phyloP scores from a whole-genome alignment of 2,113 vertebrate species.

The Serilophus lunatus region DNA sequence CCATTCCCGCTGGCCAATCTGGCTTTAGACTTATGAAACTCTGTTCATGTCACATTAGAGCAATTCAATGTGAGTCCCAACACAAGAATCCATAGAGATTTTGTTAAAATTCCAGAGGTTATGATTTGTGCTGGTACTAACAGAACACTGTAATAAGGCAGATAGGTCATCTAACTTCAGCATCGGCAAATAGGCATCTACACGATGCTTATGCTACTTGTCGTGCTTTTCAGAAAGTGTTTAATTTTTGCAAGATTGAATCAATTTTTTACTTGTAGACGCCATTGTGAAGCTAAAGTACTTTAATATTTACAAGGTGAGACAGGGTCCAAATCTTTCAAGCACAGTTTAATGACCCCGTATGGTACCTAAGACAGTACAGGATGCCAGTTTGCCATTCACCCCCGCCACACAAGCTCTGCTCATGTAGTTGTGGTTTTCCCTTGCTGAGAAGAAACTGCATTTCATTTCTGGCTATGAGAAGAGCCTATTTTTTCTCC shows the following conservation, averaged over 20 bases:
- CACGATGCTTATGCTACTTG: background rate
- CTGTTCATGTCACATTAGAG: background rate
- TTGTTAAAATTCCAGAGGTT: background rate
- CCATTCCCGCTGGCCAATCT: background rate
- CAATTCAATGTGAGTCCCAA: background rate
- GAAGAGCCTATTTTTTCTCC: background rate
- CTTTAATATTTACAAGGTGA: background rate
- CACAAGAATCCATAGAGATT: background rate
- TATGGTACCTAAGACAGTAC: background rate
- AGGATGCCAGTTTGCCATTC: background rate
- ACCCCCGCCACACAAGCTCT: fast-evolving
- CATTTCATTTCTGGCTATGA: background rate
- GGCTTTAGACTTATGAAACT: background rate
- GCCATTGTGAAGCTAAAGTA: background rate
- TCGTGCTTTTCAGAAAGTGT: background rate
- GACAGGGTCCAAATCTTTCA: background rate
- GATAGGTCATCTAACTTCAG: background rate
- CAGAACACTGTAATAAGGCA: background rate
- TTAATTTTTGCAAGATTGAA: background rate
- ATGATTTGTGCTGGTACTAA: background rate
- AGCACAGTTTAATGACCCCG: background rate
- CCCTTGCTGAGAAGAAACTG: background rate
- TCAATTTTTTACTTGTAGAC: background rate
- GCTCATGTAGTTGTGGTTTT: background rate
- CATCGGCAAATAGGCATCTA: background rate